phyloP scores from a whole-genome alignment of 2,113 vertebrate genomes.

The Bolborhynchus lineola region DNA sequence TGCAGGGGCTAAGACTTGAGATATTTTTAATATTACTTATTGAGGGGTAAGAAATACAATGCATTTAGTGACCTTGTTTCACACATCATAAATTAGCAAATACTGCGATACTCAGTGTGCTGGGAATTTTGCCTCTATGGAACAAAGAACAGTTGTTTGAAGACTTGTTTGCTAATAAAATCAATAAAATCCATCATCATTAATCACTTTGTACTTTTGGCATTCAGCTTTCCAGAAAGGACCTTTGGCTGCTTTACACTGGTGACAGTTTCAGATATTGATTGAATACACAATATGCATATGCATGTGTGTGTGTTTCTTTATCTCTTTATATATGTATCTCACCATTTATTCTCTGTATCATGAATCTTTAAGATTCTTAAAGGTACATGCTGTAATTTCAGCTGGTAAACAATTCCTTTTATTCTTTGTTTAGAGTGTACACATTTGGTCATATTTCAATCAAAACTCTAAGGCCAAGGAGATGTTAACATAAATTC shows the following conservation, averaged over 20 bases:
- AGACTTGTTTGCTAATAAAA: slow-evolving; percentile 25
- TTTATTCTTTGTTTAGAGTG: neutral
- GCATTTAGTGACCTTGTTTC: neutral
- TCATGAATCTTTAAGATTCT: neutral
- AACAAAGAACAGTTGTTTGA: slow-evolving; percentile 27
- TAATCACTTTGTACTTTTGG: neutral
- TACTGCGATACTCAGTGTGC: neutral
- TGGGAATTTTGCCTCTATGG: neutral
- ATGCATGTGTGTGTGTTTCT: accelerated
- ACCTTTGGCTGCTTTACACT: neutral
- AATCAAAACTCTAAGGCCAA: neutral
- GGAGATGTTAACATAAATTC: neutral
- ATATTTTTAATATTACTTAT: slow-evolving; percentile 11
- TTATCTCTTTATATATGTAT: neutral
- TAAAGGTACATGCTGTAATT: neutral
- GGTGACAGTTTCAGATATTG: neutral
- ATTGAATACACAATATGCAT: neutral
- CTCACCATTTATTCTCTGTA: neutral
- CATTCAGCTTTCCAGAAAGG: neutral
- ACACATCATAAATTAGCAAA: neutral
- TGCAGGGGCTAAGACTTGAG: neutral
- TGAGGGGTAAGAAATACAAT: neutral
- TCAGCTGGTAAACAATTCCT: neutral
- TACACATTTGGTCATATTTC: neutral
- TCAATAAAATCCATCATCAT: neutral